These are phyloP conservation scores for Polyommatus iphigenia DNA, from an alignment of 2,888 invertebrate species.

Conservation along the genomic window DNA sequence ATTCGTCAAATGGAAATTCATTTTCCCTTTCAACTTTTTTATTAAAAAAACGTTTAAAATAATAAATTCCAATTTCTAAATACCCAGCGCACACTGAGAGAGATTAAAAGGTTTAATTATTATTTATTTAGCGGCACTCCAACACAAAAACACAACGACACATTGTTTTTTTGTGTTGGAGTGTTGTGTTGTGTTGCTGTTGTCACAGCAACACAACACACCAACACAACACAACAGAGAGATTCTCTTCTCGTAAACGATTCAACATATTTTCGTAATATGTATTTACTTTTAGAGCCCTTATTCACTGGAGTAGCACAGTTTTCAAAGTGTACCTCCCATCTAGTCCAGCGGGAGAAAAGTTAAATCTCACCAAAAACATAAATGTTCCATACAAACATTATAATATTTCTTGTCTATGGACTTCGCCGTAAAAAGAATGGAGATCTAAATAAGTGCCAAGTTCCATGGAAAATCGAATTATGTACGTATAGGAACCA, in stretches of 20 bases:
- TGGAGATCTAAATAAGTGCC: too few relatives aligned
- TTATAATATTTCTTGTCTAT: too few relatives aligned
- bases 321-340: too few relatives aligned
- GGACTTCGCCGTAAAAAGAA: too few relatives aligned
- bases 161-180: too few relatives aligned
- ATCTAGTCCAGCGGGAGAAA: too few relatives aligned
- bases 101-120: slow-evolving; percentile 6
- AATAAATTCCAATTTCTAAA: not conserved
- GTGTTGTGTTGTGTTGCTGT: too few relatives aligned
- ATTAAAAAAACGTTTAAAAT: not conserved
- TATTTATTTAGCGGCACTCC: not conserved
- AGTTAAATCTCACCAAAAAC: too few relatives aligned
- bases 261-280: not conserved
- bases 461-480: too few relatives aligned
- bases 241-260: not conserved
- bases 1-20: not conserved
- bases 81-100: not conserved
- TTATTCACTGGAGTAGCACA: not conserved
- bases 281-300: not conserved
- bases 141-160: not conserved
- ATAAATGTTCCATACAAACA: too few relatives aligned
- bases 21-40: not conserved
- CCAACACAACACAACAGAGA: not conserved
- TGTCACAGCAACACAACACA: too few relatives aligned
- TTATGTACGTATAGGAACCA: too few relatives aligned